phyloP scores from a whole-genome alignment of 2,797 vertebrate species.

The Anableps anableps region DNA sequence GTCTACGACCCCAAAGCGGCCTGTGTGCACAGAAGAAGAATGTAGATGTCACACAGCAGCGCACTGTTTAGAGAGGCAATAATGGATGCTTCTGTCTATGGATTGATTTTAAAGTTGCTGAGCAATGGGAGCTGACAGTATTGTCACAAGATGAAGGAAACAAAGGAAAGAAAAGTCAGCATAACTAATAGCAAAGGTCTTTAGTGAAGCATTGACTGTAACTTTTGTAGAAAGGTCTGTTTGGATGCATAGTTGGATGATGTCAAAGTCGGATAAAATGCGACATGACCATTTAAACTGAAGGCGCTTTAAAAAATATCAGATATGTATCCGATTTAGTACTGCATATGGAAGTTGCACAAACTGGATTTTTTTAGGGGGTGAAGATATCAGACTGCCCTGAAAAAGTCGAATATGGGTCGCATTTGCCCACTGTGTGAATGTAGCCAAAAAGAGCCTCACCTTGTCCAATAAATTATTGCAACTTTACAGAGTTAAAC shows the following conservation, averaged over 20 bases:
- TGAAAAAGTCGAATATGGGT: neutral
- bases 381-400: neutral
- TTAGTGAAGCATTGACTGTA: neutral
- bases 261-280: neutral
- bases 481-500: too few species aligned
- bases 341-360: neutral
- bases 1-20: neutral
- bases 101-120: neutral
- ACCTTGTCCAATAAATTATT: too few species aligned
- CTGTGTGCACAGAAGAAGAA: neutral
- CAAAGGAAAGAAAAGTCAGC: neutral
- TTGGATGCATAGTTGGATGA: neutral
- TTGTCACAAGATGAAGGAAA: neutral
- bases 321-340: neutral
- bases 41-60: neutral
- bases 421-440: too few species aligned
- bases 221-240: neutral
- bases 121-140: neutral
- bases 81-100: neutral
- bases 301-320: neutral
- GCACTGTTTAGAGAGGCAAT: neutral
- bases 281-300: too few species aligned
- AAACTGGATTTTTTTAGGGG: neutral
- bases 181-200: neutral
- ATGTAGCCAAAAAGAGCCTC: too few species aligned